These are phyloP conservation scores for Venusia cambrica DNA, from an alignment of 2,888 invertebrate genomes.

Conservation along the genomic window DNA sequence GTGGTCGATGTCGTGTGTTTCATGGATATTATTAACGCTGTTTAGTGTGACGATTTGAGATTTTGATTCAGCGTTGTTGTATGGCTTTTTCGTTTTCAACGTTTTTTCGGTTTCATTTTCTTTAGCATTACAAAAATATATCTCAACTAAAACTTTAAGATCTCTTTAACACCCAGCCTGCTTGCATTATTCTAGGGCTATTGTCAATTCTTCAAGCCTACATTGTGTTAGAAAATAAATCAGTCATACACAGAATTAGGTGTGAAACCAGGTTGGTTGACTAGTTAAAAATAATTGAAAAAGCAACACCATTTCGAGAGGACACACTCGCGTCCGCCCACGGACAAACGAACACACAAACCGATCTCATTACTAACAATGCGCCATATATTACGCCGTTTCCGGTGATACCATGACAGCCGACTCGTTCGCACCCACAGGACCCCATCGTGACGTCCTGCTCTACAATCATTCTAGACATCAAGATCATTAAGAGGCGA, in stretches of 20 bases:
- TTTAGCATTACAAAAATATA: no score
- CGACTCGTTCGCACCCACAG: slow-evolving; percentile 39
- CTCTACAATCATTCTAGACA: slow-evolving; percentile 59
- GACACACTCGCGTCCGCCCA: slow-evolving; percentile 50
- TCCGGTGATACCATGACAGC: slow-evolving; percentile 63
- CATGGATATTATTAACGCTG: slow-evolving; percentile 19
- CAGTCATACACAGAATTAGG: slow-evolving; percentile 1
- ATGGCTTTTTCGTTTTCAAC: slow-evolving; percentile 2
- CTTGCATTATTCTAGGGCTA: no score
- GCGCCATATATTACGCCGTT: slow-evolving; percentile 76
- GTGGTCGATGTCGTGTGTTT: slow-evolving; percentile 26
- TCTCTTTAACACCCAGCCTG: no score
- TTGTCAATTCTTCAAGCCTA: background rate
- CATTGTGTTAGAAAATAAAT: slow-evolving; percentile 1
- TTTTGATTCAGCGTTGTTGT: no score
- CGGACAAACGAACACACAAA: slow-evolving; percentile 61
- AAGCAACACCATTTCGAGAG: slow-evolving; percentile 39
- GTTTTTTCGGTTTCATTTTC: no score
- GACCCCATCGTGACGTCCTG: slow-evolving; percentile 34
- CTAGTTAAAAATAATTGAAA: slow-evolving; percentile 37
- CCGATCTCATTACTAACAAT: slow-evolving; percentile 79
- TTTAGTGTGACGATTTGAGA: slow-evolving; percentile 14
- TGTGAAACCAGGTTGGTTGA: slow-evolving; percentile 15
- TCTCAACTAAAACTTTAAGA: no score
- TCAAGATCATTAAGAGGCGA: slow-evolving; percentile 74